Conservation (phyloP, 2,797 vertebrate genomes). For the Syngnathus rostellatus region DNA sequence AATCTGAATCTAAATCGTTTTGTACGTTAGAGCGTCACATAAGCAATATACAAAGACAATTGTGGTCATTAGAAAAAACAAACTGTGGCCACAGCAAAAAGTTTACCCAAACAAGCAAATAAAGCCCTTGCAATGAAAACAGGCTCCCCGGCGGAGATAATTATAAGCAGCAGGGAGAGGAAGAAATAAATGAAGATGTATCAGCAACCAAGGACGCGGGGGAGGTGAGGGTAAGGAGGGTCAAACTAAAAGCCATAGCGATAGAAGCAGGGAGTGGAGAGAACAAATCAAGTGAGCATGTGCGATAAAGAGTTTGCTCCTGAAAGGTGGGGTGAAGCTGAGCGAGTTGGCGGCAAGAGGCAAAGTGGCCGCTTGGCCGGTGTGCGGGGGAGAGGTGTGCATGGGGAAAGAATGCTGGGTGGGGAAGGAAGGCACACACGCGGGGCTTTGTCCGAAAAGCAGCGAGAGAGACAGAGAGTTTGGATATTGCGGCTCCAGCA, state of each 20-base stretch:
- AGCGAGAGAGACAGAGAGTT: constrained; percentile 54
- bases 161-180: constrained; percentile 58
- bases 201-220: constrained; percentile 34
- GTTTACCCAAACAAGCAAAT: background rate
- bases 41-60: background rate
- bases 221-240: constrained; percentile 22
- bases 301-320: constrained; percentile 66
- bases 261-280: constrained; percentile 45
- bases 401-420: constrained; percentile 84
- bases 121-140: background rate
- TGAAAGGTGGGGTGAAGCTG: constrained; percentile 66
- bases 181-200: constrained; percentile 64
- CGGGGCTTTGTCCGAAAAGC: constrained; percentile 78
- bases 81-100: background rate
- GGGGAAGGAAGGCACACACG: constrained; percentile 80
- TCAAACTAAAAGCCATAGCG: constrained; percentile 42
- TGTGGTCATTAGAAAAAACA: no score
- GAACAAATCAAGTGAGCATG: constrained; percentile 47
- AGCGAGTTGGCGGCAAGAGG: constrained; percentile 59
- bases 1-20: background rate
- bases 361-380: constrained; percentile 52
- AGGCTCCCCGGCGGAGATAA: background rate
- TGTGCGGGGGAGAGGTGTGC: constrained; percentile 64
- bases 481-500: constrained; percentile 39
- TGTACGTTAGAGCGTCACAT: background rate